Evolutionary conservation across 2,888 invertebrate genomes (phyloP).

Genomic region (Calameuta pallipes): DNA sequence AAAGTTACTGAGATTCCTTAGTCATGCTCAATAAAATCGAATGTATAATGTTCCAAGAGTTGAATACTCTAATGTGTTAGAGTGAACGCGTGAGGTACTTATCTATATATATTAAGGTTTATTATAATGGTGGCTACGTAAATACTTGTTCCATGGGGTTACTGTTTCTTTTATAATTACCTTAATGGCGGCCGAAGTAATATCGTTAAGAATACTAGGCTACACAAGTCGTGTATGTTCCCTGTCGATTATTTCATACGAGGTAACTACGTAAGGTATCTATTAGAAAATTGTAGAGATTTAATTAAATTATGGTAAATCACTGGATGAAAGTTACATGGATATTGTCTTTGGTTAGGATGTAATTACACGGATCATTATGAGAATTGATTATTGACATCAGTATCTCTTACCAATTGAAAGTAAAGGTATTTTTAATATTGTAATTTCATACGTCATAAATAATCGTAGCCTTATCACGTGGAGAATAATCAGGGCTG

Average conservation of each 20-base stretch:
- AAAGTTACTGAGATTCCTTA: neutral
- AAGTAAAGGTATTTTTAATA: too few relatives aligned
- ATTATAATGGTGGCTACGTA: neutral
- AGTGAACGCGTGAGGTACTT: neutral
- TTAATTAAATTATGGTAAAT: neutral
- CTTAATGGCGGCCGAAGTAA: neutral
- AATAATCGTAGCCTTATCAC: too few relatives aligned
- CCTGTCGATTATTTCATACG: neutral
- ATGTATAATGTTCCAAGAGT: neutral
- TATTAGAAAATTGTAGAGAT: neutral
- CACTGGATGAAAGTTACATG: neutral
- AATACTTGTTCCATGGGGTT: neutral
- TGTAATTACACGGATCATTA: neutral
- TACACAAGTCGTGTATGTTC: neutral
- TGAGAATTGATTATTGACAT: neutral
- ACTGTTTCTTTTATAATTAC: neutral
- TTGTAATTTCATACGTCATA: too few relatives aligned
- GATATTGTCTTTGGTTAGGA: neutral
- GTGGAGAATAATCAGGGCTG: too few relatives aligned
- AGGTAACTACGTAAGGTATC: neutral
- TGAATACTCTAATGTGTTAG: neutral
- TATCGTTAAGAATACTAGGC: neutral
- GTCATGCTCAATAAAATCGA: neutral
- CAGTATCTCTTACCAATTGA: too few relatives aligned
- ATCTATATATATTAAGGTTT: neutral